Conservation (phyloP, 2,888 invertebrate genomes). For the Caenorhabditis virilis region DNA sequence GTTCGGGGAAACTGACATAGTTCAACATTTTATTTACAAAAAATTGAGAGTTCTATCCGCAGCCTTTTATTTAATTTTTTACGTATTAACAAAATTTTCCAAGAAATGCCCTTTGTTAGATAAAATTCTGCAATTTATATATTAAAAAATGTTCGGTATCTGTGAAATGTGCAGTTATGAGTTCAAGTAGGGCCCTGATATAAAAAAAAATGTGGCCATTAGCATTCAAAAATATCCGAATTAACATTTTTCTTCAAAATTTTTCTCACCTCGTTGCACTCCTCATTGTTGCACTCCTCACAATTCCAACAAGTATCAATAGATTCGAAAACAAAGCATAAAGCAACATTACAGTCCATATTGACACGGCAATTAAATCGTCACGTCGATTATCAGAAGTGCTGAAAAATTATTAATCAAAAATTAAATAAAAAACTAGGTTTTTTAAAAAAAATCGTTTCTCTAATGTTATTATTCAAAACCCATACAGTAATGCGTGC, state of each 20-base stretch:
- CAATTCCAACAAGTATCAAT: constrained; percentile 58
- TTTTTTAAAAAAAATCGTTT: too few species aligned
- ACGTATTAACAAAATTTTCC: too few species aligned
- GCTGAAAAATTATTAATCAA: constrained; percentile 36
- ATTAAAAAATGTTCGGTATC: too few species aligned
- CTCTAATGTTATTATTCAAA: background rate
- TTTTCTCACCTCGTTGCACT: constrained; percentile 55
- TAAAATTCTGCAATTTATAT: too few species aligned
- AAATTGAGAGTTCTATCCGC: too few species aligned
- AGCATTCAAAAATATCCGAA: too few species aligned
- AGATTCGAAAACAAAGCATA: constrained; percentile 63
- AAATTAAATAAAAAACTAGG: background rate
- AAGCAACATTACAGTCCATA: constrained; percentile 59
- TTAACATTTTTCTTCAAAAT: too few species aligned
- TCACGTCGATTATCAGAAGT: constrained; percentile 53
- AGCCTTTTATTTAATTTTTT: too few species aligned
- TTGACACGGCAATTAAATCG: constrained; percentile 60
- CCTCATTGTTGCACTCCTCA: constrained; percentile 55
- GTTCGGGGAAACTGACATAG: background rate
- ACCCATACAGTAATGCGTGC: constrained; percentile 42
- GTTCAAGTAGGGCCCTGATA: too few species aligned
- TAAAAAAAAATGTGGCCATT: background rate
- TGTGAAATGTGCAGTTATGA: too few species aligned
- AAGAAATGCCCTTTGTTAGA: too few species aligned
- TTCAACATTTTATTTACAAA: background rate